phyloP scores from a whole-genome alignment of 2,888 invertebrate species.

The Alloplasta piceator region DNA sequence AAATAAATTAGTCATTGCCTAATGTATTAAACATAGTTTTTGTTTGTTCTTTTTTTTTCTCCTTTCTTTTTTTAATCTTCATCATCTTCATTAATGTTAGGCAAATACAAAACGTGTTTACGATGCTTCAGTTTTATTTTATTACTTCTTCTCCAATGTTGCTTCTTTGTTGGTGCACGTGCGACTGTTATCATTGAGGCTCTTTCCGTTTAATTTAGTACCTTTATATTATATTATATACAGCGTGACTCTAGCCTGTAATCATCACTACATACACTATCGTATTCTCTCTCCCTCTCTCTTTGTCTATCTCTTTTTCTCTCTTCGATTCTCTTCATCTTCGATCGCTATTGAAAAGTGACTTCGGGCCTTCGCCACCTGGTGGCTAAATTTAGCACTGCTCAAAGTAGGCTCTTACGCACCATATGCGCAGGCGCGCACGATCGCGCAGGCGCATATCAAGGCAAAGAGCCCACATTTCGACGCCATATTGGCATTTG shows the following conservation, averaged over 20 bases:
- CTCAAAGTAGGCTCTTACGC: no score
- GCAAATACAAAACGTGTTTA: conserved; percentile 78
- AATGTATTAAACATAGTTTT: conserved; percentile 58
- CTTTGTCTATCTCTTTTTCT: conserved; percentile 54
- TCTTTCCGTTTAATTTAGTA: conserved; percentile 76
- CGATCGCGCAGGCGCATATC: no score
- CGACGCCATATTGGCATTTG: no score
- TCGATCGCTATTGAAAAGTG: conserved; percentile 36
- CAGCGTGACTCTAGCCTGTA: conserved; percentile 71
- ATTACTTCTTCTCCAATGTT: conserved; percentile 28
- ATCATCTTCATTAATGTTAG: conserved; percentile 74
- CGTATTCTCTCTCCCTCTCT: conserved; percentile 38
- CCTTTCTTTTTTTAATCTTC: conserved; percentile 49
- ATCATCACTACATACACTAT: conserved; percentile 59
- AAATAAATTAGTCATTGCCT: conserved; percentile 79
- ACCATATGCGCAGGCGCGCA: no score
- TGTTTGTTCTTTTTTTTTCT: conserved; percentile 36
- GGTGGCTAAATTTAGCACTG: no score
- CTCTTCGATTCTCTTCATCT: conserved; percentile 37
- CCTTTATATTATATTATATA: conserved; percentile 80
- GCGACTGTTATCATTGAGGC: conserved; percentile 64
- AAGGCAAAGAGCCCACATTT: no score
- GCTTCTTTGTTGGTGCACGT: conserved; percentile 46
- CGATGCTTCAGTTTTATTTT: conserved; percentile 45
- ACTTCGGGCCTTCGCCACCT: no score